Conservation (phyloP, 2,888 invertebrate genomes). For the Drosophila phalerata region DNA sequence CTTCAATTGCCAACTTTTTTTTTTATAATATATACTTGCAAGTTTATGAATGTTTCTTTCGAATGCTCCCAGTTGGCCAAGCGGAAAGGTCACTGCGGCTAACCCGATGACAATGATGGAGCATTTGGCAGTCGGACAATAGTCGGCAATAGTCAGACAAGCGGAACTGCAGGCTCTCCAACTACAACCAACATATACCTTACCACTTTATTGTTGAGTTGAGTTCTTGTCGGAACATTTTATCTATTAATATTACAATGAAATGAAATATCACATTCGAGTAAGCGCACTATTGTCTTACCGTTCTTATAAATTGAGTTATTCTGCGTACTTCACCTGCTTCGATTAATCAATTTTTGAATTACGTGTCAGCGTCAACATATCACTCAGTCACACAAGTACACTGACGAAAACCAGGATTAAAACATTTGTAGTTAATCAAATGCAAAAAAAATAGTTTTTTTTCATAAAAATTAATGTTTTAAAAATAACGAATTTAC, state of each 20-base stretch:
- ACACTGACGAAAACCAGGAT: conserved; percentile 8
- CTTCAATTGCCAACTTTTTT: conserved; percentile 39
- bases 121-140: conserved; percentile 46
- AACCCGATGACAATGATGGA: conserved; percentile 49
- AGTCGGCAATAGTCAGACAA: conserved; percentile 15
- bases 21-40: neutral
- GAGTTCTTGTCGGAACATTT: neutral
- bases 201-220: neutral
- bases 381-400: neutral
- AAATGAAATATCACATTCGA: conserved; percentile 11
- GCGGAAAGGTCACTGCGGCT: conserved; percentile 63
- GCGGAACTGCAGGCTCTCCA: conserved; percentile 6
- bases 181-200: neutral
- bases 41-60: conserved; percentile 4
- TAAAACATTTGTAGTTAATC: neutral
- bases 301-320: conserved; percentile 30
- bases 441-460: no score
- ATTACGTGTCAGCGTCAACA: conserved; percentile 25
- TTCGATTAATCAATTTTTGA: conserved; percentile 44
- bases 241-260: conserved; percentile 12
- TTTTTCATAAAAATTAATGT: no score
- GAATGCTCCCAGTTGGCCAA: conserved; percentile 30
- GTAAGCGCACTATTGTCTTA: conserved; percentile 8
- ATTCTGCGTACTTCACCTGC: conserved; percentile 9
- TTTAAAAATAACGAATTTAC: no score